Conservation (phyloP, 2,113 vertebrate genomes). For the Alaudala cheleensis region DNA sequence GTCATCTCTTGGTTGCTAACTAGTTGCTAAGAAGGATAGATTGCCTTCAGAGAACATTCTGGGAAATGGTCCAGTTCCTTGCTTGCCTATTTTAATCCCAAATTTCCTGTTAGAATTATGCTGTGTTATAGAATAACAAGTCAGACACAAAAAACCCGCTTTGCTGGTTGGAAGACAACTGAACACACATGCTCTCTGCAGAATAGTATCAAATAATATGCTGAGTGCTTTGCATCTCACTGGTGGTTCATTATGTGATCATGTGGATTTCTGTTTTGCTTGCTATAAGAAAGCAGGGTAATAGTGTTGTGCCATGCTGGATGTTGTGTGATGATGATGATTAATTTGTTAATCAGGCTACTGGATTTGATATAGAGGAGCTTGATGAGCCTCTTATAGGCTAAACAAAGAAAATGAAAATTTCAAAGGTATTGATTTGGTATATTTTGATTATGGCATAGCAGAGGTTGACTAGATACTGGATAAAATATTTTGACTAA, state of each 20-base stretch:
- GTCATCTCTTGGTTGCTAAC: conserved; percentile 32
- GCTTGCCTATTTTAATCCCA: conserved; percentile 38
- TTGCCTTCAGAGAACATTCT: conserved; percentile 31
- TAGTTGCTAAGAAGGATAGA: conserved; percentile 33
- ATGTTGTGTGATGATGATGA: background rate
- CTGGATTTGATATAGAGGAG: background rate
- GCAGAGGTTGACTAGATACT: background rate
- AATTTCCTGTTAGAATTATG: conserved; percentile 54
- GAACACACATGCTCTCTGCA: background rate
- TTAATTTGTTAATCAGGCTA: background rate
- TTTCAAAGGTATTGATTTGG: background rate
- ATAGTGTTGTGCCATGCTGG: background rate
- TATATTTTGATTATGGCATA: background rate
- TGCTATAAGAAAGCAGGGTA: background rate
- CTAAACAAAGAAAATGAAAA: background rate
- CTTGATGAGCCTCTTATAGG: background rate
- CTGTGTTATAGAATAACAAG: background rate
- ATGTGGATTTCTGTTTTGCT: conserved; percentile 12
- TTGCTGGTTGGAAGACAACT: background rate
- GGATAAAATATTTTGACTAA: background rate
- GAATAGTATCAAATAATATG: background rate
- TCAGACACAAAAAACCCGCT: background rate
- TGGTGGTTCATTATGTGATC: conserved; percentile 7
- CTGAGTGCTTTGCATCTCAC: background rate
- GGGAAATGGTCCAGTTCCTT: conserved; percentile 56